phyloP scores from a whole-genome alignment of 2,888 invertebrate species.

The Diarsia dahlii region DNA sequence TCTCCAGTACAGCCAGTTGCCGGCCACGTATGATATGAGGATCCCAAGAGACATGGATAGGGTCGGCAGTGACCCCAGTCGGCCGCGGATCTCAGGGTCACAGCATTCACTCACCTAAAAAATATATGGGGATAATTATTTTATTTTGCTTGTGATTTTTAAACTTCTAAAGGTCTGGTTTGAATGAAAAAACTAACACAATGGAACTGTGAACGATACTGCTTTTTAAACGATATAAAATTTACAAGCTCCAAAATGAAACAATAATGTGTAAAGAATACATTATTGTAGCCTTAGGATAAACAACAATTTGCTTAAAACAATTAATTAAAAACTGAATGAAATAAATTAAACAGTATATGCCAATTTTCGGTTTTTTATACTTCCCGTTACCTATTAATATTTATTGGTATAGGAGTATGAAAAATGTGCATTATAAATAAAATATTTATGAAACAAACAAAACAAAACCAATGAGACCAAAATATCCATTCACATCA shows the following conservation, averaged over 20 bases:
- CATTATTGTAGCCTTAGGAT: too few species aligned
- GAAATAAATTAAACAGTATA: background rate
- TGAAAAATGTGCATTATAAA: background rate
- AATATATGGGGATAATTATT: background rate
- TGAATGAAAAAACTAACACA: background rate
- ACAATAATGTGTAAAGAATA: background rate
- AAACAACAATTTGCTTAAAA: background rate
- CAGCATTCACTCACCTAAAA: constrained; percentile 92
- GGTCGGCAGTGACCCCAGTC: constrained; percentile 92
- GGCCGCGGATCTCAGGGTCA: constrained; percentile 91
- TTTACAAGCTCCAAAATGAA: background rate
- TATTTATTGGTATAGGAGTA: background rate
- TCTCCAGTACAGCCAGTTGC: constrained; percentile 91
- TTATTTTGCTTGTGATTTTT: background rate
- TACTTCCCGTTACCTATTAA: too few species aligned
- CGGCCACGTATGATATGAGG: constrained; percentile 90
- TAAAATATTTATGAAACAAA: background rate
- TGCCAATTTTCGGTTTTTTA: background rate
- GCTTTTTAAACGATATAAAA: background rate
- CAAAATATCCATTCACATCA: background rate
- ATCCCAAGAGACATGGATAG: constrained; percentile 92
- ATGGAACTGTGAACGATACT: too few species aligned
- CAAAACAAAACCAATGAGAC: background rate
- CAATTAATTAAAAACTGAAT: background rate
- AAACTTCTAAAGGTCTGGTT: background rate